Percentiles rank a stretch among this genome's conserved stretches.
Conservation (phyloP, 2,797 vertebrate genomes). For the Galagoides demidoff region DNA sequence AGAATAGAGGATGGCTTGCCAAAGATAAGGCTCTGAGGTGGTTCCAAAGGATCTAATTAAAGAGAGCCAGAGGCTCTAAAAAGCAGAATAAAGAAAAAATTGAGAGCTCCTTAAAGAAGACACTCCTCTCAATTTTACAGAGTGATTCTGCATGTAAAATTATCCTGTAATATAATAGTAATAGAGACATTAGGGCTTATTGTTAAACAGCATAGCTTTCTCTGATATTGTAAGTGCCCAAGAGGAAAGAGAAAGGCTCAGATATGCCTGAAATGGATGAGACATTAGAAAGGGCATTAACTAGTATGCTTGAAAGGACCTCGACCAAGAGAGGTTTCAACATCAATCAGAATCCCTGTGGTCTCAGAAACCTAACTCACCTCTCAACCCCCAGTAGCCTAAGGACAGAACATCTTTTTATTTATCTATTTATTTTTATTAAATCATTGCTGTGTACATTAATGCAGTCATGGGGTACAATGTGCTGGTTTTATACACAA, state of each 20-base stretch:
- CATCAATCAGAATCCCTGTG: neutral
- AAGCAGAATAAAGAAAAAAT: neutral
- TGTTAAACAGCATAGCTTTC: neutral
- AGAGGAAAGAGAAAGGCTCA: neutral
- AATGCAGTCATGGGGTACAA: too few relatives aligned
- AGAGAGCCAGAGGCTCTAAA: slow-evolving; percentile 22
- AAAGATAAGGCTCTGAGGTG: slow-evolving; percentile 63
- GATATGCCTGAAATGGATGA: neutral
- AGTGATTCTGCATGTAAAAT: neutral
- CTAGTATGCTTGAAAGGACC: neutral
- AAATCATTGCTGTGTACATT: too few relatives aligned
- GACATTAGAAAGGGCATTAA: neutral
- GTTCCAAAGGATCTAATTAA: slow-evolving; percentile 78
- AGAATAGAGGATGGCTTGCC: slow-evolving; percentile 61
- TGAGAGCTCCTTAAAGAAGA: neutral
- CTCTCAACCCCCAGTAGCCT: neutral
- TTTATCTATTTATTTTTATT: too few relatives aligned
- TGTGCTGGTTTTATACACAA: too few relatives aligned
- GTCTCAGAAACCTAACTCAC: neutral
- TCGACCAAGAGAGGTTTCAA: neutral
- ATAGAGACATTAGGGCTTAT: neutral
- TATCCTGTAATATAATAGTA: neutral
- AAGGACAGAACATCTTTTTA: neutral
- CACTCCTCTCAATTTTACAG: neutral
- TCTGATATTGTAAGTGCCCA: neutral